Evolutionary conservation across 2,113 vertebrate genomes (phyloP).

Genomic region (Catharus fuscescens): DNA sequence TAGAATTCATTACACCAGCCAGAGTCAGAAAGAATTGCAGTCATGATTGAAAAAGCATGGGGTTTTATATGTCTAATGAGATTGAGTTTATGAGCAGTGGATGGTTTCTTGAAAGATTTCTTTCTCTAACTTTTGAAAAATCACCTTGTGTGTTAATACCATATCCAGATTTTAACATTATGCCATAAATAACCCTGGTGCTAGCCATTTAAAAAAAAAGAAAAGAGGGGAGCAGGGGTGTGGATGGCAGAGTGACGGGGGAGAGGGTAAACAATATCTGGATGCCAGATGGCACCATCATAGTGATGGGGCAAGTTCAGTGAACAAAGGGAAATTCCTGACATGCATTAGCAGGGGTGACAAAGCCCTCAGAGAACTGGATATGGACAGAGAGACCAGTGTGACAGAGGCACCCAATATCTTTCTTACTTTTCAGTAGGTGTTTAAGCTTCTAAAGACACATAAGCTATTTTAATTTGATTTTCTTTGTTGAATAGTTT

Average conservation of each 20-base stretch:
- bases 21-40: background rate
- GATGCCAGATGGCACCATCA: constrained; percentile 78
- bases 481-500: background rate
- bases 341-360: background rate
- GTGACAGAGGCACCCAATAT: background rate
- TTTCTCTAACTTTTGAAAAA: constrained; percentile 22
- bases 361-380: constrained; percentile 25
- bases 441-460: background rate
- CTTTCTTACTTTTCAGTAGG: background rate
- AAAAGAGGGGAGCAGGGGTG: accelerated
- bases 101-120: background rate
- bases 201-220: constrained; percentile 9
- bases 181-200: constrained; percentile 72
- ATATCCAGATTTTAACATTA: constrained; percentile 28
- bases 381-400: background rate
- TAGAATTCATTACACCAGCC: background rate
- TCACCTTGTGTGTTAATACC: constrained; percentile 1
- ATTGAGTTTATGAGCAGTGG: background rate
- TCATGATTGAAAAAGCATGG: background rate
- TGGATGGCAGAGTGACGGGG: too few relatives aligned
- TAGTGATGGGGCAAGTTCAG: constrained; percentile 54
- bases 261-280: constrained; percentile 77
- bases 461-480: background rate
- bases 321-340: constrained; percentile 74
- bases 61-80: background rate